Evolutionary conservation across 2,113 vertebrate species (phyloP), one percentile per base, ranked within the genome.

Genomic region (Lota lota): DNA sequence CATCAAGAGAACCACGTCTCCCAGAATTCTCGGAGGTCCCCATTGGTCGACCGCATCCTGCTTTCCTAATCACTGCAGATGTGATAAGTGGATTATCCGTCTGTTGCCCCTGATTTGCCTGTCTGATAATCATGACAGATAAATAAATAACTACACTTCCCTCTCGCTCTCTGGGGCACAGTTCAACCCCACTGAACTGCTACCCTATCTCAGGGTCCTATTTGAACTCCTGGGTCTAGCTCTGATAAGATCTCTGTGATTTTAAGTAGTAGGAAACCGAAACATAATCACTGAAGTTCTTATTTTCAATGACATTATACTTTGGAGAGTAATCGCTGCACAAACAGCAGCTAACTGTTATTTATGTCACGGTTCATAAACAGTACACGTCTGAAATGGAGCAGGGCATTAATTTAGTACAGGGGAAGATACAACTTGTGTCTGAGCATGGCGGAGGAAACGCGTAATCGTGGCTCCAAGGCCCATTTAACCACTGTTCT

Each of bases 81-180:
- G 88, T 85, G 89, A 91, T 88, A 89, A 90, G 76, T 78, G 78
- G 87, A 91, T 91, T 89, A 91, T 88, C 87, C 75, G 53, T 85
- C 78, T 88, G 40, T 47, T 47, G 40, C 77, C 87, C 88, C 87
- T 87, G 85, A 92, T 90, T 84, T 84, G 80, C 77, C 76, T 75
- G 75, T 81, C 82, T 80, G 86, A 92, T 69, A 90, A 82, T 72
- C 69, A 82, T 17, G 18, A 18, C 18, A 56, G 18, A 56, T 56
- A 56, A 56, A 56, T 56, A 56, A 56, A 56, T 88, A 82, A 79
- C 74, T 65, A 65, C 82, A 90, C 87, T 90, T 90, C 90, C 83
- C 72, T 56, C 53, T 56, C 17, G 5, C 81, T 89, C 85, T 88
- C 78, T 74, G 17, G 87, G 85, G 86, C 84, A 81, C 80, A 74